Evolutionary conservation across 2,888 invertebrate genomes (phyloP), one percentile per base, ranked within the genome.

Genomic region (Minunthozetes semirufus): DNA sequence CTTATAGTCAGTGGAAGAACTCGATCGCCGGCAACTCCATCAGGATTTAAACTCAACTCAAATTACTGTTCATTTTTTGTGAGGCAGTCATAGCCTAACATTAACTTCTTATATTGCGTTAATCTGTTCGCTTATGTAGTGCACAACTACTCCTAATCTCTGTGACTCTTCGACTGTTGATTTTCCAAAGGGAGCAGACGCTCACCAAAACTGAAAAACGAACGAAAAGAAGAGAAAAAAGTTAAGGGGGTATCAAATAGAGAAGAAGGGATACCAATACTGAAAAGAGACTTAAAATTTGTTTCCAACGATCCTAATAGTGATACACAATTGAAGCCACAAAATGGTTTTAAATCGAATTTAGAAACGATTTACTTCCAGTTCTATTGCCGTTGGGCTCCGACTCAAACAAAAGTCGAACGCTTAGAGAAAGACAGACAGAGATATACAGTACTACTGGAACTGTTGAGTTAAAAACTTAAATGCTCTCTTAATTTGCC

Each of bases 281-380:
- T 17, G 38, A 2, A 48, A 70, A 70, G 11, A 46, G 70, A 70
- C 70, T 70, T 70, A 48, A 70, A 70, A 70, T 70, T 70, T 48
- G 70, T 70, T 70, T 70, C 46, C 9, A 63, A 42, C 68, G 70
- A 70, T 70, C 70, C 70, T 63, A 70, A 48, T 42, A 48, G 70
- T 70, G 70, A 70, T 70, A 70, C 70, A 46, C 25, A 48, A 70
- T 70, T 70, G 70, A 70, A 70, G 63, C 70, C 70, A 70, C 70
- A 70, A 70, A 70, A 70, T 70, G 70, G 70, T 70, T 70, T 70
- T 70, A 70, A 70, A 70, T 70, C 48, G 70, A 70, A 48, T 70
- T 70, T 70, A 70, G 70, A 70, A 70, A 70, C 48, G 13, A 70
- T 70, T 68, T 46, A 33, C 38, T 66, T n/a, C n/a, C 33, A 59